Percentiles rank a stretch among this genome's conserved stretches.
Evolutionary conservation across 2,888 invertebrate genomes (phyloP).

Genomic region (Allolobophora icterica): DNA sequence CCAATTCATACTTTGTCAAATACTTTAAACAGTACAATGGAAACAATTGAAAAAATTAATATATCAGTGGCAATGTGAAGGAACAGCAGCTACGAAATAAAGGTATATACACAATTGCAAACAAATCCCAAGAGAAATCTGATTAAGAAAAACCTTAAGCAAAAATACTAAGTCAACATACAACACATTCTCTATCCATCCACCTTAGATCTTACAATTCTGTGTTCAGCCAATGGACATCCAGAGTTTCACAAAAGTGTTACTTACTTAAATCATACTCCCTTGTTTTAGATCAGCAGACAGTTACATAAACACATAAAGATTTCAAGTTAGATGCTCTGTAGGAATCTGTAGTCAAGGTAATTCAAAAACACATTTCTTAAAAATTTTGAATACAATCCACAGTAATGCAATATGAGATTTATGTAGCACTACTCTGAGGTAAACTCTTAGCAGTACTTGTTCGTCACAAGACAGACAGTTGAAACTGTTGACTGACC

Average conservation of each 20-base stretch:
- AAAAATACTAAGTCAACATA: no score
- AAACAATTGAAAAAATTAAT: neutral
- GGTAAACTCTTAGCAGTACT: neutral
- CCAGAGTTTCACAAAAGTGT: no score
- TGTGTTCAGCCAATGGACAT: no score
- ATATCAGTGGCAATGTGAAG: neutral
- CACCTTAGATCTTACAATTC: no score
- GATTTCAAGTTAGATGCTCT: neutral
- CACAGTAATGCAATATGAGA: no score
- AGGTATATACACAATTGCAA: neutral
- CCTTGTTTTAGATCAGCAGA: neutral
- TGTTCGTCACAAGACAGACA: neutral
- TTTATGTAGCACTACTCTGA: no score
- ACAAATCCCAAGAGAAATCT: neutral
- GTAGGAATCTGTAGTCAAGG: neutral
- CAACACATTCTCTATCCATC: no score
- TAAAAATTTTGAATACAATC: neutral
- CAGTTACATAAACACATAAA: neutral
- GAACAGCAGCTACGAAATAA: neutral
- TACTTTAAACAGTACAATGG: neutral
- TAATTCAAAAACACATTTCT: neutral
- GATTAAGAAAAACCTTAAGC: no score
- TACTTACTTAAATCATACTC: no score
- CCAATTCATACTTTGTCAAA: neutral
- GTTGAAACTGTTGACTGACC: slow-evolving; percentile 51